These are phyloP conservation scores for Microplitis deprimator DNA, from an alignment of 2,888 invertebrate genomes.

Conservation along the genomic window DNA sequence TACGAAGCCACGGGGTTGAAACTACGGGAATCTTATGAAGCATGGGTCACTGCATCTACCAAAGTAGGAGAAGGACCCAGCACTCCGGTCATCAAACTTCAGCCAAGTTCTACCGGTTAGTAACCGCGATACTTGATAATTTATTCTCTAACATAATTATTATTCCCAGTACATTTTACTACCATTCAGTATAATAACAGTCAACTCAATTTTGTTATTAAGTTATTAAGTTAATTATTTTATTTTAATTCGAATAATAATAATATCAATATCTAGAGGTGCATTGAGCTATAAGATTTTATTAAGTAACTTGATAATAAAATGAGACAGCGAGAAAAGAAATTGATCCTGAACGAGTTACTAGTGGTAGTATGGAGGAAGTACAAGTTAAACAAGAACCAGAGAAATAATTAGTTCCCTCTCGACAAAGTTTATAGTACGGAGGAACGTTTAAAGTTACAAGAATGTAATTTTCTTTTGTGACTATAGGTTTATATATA, in stretches of 20 bases:
- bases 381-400: slow-evolving; percentile 6
- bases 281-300: neutral
- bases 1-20: slow-evolving; percentile 74
- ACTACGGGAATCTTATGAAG: slow-evolving; percentile 75
- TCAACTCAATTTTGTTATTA: too few relatives aligned
- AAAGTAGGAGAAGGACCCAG: slow-evolving; percentile 76
- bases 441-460: slow-evolving; percentile 30
- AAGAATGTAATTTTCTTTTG: slow-evolving; percentile 35
- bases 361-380: neutral
- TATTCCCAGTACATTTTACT: too few relatives aligned
- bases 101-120: slow-evolving; percentile 71
- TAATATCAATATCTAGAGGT: too few relatives aligned
- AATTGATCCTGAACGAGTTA: slow-evolving; percentile 30
- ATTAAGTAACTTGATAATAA: slow-evolving; percentile 2
- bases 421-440: slow-evolving; percentile 27
- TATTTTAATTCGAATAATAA: too few relatives aligned
- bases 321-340: slow-evolving; percentile 2
- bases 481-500: slow-evolving; percentile 18
- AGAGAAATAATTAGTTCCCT: slow-evolving; percentile 36
- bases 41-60: slow-evolving; percentile 77
- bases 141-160: neutral
- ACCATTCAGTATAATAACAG: too few relatives aligned
- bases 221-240: too few relatives aligned
- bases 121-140: slow-evolving; percentile 27
- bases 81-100: slow-evolving; percentile 74